These are phyloP conservation scores for Patella pellucida DNA, from an alignment of 2,888 invertebrate genomes.

Conservation along the genomic window DNA sequence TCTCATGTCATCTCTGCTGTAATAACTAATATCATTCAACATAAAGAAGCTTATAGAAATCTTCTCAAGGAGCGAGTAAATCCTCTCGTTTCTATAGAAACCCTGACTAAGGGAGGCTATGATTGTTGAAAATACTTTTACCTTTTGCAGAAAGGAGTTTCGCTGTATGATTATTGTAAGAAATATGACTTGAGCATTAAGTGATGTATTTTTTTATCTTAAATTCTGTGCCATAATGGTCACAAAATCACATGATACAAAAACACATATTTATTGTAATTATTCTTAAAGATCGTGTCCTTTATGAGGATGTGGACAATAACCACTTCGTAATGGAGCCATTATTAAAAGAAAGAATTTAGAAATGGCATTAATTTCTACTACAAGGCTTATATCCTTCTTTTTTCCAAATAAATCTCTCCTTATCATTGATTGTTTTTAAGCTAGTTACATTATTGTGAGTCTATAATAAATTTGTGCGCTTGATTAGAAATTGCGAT, in stretches of 20 bases:
- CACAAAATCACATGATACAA: no score
- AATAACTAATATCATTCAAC: not conserved
- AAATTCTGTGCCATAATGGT: no score
- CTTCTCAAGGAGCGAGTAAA: not conserved
- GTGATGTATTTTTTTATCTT: no score
- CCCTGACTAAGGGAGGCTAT: not conserved
- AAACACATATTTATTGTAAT: no score
- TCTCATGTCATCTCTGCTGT: not conserved
- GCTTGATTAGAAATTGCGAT: not conserved
- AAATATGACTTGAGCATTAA: no score
- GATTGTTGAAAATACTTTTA: no score
- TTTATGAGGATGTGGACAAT: no score
- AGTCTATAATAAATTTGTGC: not conserved
- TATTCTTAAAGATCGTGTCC: no score
- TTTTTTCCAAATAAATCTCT: not conserved
- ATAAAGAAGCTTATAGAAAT: slow-evolving; percentile 3
- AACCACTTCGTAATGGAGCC: no score
- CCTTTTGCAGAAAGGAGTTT: no score
- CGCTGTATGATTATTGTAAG: no score
- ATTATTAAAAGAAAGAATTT: not conserved
- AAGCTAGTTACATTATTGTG: not conserved
- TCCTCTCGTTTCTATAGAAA: not conserved
- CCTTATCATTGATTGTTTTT: not conserved
- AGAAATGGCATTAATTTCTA: not conserved
- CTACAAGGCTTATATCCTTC: not conserved